Evolutionary conservation across 2,113 vertebrate species (phyloP).

Genomic region (Plotosus lineatus): DNA sequence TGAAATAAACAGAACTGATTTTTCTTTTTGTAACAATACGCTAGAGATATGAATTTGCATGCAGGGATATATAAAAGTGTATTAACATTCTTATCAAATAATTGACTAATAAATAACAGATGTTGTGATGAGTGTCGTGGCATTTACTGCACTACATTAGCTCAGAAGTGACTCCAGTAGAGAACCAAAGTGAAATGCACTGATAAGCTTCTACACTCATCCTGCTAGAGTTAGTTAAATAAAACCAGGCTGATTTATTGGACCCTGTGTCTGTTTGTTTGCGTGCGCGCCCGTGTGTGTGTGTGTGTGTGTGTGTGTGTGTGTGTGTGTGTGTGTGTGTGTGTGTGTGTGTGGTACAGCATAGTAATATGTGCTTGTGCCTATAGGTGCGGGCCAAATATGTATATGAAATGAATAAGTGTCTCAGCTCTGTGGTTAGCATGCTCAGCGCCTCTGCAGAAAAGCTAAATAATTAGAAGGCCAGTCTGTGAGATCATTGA

Average conservation of each 20-base stretch:
- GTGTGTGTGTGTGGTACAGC: conserved; percentile 8
- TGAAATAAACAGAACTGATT: background rate
- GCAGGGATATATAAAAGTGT: conserved; percentile 37
- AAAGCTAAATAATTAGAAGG: conserved; percentile 80
- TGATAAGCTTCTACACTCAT: conserved; percentile 62
- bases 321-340: conserved; percentile 9
- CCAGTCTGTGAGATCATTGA: conserved; percentile 80
- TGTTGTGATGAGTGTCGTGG: conserved; percentile 74
- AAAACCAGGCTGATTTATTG: conserved; percentile 44
- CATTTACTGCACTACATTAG: conserved; percentile 61
- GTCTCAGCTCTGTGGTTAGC: conserved; percentile 67
- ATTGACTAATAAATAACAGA: conserved; percentile 82
- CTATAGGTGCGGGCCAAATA: background rate
- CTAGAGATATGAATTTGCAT: conserved; percentile 38
- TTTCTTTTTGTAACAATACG: background rate
- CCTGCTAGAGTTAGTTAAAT: conserved; percentile 48
- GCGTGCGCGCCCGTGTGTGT: conserved; percentile 24
- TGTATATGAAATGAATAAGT: conserved; percentile 48
- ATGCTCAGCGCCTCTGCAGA: conserved; percentile 73
- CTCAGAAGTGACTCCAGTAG: conserved; percentile 21
- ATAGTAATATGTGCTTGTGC: conserved; percentile 21
- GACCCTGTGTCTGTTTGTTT: conserved; percentile 41
- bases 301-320: background rate
- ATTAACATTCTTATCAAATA: conserved; percentile 78
- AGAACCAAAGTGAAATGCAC: conserved; percentile 26